Evolutionary conservation across 2,888 invertebrate genomes (phyloP).

Genomic region (Branchellion lobata): DNA sequence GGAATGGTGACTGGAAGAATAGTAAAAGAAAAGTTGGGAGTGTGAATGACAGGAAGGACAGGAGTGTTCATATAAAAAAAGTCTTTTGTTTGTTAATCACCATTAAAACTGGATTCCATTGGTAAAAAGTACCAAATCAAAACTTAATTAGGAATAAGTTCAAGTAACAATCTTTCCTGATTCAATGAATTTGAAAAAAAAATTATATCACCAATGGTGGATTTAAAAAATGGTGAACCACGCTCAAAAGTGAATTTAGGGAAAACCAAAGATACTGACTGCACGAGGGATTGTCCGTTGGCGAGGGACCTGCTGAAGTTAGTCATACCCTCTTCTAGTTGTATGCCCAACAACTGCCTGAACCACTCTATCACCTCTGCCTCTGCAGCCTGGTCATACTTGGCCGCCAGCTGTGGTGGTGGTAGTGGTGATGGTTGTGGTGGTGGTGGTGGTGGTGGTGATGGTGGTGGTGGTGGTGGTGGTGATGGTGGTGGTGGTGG

Average conservation of each 20-base stretch:
- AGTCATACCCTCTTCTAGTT: conserved; percentile 78
- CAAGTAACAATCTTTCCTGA: too few species aligned
- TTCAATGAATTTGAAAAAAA: too few species aligned
- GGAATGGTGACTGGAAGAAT: too few species aligned
- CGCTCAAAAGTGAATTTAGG: too few species aligned
- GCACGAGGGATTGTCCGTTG: conserved; percentile 58
- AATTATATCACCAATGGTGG: too few species aligned
- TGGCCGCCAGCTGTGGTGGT: conserved; percentile 81
- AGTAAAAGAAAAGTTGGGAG: too few species aligned
- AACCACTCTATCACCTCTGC: conserved; percentile 91
- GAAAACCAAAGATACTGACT: conserved; percentile 58
- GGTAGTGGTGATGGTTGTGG: not conserved
- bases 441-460: not conserved
- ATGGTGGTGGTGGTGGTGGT: not conserved
- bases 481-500: not conserved
- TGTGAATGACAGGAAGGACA: too few species aligned
- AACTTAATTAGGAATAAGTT: too few species aligned
- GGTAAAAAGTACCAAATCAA: too few species aligned
- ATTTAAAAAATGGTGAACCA: too few species aligned
- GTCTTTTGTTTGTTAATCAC: not conserved
- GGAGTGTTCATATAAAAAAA: not conserved
- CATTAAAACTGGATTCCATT: too few species aligned
- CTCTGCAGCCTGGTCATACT: conserved; percentile 92
- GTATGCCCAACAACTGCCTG: conserved; percentile 77
- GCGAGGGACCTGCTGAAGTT: conserved; percentile 62